Conservation (phyloP, 1,140 invertebrate genomes). For the Hylaeus volcanicus region DNA sequence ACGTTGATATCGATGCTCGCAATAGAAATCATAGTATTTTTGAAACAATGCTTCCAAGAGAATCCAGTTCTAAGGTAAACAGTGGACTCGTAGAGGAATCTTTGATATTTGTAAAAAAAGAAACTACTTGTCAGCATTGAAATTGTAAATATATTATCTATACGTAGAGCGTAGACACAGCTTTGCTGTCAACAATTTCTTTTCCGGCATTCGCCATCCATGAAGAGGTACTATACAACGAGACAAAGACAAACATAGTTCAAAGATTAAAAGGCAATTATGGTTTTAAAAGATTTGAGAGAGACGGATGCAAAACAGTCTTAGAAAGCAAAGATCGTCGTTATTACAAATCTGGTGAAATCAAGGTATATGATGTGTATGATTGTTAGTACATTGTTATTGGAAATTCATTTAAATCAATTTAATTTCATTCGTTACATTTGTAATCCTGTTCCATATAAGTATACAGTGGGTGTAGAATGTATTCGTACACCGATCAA, state of each 20-base stretch:
- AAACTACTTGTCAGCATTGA: slow-evolving; percentile 27
- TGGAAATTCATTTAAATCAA: slow-evolving; percentile 2
- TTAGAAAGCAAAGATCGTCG: slow-evolving; percentile 90
- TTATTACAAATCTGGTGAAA: slow-evolving; percentile 87
- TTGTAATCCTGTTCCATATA: not conserved
- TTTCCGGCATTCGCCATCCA: slow-evolving; percentile 99
- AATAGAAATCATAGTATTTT: slow-evolving; percentile 99
- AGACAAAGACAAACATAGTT: slow-evolving; percentile 94
- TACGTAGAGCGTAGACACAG: slow-evolving; percentile 91
- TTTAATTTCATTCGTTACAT: not conserved
- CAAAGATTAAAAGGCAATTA: slow-evolving; percentile 92
- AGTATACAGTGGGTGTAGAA: not conserved
- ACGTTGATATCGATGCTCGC: slow-evolving; percentile 99
- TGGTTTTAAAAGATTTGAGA: slow-evolving; percentile 96
- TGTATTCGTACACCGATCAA: too few relatives aligned
- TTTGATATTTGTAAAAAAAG: slow-evolving; percentile 31
- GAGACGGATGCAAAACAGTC: slow-evolving; percentile 96
- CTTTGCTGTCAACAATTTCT: slow-evolving; percentile 94
- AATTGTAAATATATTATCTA: slow-evolving; percentile 33
- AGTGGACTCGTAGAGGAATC: slow-evolving; percentile 31
- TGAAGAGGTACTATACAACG: slow-evolving; percentile 91
- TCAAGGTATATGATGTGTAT: slow-evolving; percentile 81
- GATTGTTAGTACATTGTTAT: slow-evolving; percentile 40
- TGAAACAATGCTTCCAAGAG: slow-evolving; percentile 97
- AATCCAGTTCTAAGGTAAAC: slow-evolving; percentile 97